phyloP scores from a whole-genome alignment of 2,113 vertebrate genomes.

The Trogon surrucura region DNA sequence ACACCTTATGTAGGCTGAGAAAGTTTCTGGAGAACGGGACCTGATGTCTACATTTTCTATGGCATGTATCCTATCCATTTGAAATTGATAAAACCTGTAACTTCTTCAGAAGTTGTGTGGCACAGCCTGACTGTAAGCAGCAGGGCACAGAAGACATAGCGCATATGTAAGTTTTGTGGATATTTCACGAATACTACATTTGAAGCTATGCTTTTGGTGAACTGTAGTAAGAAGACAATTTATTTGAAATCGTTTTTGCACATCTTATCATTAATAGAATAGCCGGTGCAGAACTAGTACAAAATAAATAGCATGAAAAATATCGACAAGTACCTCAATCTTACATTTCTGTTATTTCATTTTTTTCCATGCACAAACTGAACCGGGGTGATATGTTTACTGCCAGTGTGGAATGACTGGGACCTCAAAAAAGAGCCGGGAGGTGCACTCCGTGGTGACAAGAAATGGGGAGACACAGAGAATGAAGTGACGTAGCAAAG shows the following conservation, averaged over 20 bases:
- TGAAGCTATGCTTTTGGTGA: not conserved
- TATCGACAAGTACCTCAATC: not conserved
- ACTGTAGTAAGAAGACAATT: not conserved
- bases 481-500: not conserved
- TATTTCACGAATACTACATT: not conserved
- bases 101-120: not conserved
- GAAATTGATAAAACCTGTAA: not conserved
- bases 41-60: not conserved
- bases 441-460: not conserved
- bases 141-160: not conserved
- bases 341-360: not conserved
- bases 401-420: not conserved
- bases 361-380: not conserved
- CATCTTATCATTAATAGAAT: not conserved
- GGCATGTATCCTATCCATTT: not conserved
- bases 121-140: not conserved
- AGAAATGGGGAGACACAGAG: not conserved
- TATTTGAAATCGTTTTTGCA: conserved; percentile 44
- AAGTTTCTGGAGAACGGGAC: not conserved
- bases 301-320: conserved; percentile 74
- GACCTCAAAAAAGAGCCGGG: not conserved
- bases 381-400: not conserved
- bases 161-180: not conserved
- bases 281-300: conserved; percentile 1
- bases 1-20: not conserved